These are phyloP conservation scores for Spheniscus mendiculus DNA, from an alignment of 2,113 vertebrate species.

Conservation along the genomic window DNA sequence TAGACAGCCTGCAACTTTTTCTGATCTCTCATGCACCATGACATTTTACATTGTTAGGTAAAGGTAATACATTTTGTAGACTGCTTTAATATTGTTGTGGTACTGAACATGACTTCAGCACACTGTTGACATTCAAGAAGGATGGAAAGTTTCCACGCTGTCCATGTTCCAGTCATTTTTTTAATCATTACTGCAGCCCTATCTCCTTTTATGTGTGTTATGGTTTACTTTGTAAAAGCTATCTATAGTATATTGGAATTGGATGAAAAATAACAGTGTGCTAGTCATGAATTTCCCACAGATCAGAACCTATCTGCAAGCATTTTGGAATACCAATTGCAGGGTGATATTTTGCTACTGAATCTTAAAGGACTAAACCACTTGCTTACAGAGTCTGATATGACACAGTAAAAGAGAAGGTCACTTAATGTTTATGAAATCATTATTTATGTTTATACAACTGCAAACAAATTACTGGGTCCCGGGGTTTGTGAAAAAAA, in stretches of 20 bases:
- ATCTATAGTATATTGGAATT: background rate
- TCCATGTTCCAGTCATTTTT: background rate
- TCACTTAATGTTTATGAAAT: background rate
- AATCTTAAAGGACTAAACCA: background rate
- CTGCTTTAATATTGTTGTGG: background rate
- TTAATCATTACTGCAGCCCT: slow-evolving; percentile 1
- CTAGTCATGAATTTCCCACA: background rate
- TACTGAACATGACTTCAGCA: background rate
- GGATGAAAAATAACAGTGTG: slow-evolving; percentile 15
- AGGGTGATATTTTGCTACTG: background rate
- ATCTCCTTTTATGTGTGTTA: background rate
- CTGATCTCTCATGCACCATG: background rate
- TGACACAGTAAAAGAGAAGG: background rate
- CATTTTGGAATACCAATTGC: background rate
- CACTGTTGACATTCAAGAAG: slow-evolving; percentile 2
- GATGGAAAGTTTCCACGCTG: background rate
- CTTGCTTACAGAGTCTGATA: background rate
- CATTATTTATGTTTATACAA: background rate
- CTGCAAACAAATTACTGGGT: background rate
- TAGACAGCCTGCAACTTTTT: background rate
- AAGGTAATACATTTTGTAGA: background rate
- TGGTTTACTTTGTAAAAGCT: slow-evolving; percentile 1
- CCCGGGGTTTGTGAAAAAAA: background rate
- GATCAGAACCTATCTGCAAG: background rate
- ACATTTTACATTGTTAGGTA: background rate